Evolutionary conservation across 2,797 vertebrate genomes (phyloP).

Genomic region (Pseudochirops corinnae): DNA sequence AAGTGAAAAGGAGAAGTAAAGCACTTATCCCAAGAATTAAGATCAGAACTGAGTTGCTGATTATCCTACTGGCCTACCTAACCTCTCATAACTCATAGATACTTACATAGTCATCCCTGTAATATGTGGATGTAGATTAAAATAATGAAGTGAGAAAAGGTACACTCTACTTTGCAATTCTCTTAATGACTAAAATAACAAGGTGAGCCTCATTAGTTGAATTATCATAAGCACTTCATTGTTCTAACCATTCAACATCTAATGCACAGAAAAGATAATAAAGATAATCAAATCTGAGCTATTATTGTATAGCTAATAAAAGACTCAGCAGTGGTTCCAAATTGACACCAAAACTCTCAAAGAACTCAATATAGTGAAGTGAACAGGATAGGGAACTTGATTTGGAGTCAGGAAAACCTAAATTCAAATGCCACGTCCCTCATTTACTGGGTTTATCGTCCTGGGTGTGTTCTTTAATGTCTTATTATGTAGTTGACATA

Average conservation of each 20-base stretch:
- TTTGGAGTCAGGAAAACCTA: too few species aligned
- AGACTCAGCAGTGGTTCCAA: too few species aligned
- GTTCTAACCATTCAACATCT: neutral
- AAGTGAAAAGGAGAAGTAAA: constrained; percentile 30
- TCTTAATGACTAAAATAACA: neutral
- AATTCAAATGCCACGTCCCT: too few species aligned
- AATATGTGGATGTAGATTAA: neutral
- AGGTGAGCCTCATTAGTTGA: neutral
- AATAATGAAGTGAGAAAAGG: neutral
- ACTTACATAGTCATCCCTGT: neutral
- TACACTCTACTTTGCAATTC: neutral
- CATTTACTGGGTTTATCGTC: too few species aligned
- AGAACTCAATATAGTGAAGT: too few species aligned
- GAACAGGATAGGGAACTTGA: too few species aligned
- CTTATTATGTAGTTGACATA: too few species aligned
- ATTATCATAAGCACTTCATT: constrained; percentile 16
- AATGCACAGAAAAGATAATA: too few species aligned
- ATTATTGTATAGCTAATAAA: too few species aligned
- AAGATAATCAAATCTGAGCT: too few species aligned
- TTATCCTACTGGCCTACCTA: neutral
- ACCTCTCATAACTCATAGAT: neutral
- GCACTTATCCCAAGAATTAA: neutral
- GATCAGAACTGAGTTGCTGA: neutral
- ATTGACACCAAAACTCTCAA: too few species aligned
- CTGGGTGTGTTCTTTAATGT: too few species aligned